phyloP scores from a whole-genome alignment of 2,888 invertebrate species.

The Phortica magna region DNA sequence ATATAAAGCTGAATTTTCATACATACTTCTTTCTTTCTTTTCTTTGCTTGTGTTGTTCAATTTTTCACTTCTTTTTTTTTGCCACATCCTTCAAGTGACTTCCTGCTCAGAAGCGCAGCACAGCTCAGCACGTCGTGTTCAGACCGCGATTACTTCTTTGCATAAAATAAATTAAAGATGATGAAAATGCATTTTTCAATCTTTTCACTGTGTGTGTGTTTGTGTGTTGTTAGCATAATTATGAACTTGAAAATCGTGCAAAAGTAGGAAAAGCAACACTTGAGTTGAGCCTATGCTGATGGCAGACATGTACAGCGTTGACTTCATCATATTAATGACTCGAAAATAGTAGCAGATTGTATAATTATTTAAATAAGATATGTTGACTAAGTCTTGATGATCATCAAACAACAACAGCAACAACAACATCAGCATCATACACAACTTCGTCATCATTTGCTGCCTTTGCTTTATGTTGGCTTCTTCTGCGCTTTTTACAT shows the following conservation, averaged over 20 bases:
- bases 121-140: background rate
- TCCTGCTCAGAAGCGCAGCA: background rate
- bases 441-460: no score
- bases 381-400: background rate
- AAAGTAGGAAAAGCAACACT: constrained; percentile 33
- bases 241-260: constrained; percentile 69
- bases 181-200: constrained; percentile 53
- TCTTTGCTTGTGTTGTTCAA: constrained; percentile 36
- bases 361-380: constrained; percentile 66
- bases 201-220: constrained; percentile 31
- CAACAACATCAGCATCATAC: background rate
- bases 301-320: constrained; percentile 7
- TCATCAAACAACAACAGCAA: constrained; percentile 3
- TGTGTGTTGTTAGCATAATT: constrained; percentile 57
- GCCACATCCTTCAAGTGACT: constrained; percentile 26
- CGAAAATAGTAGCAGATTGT: constrained; percentile 52
- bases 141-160: constrained; percentile 36
- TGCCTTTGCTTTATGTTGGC: no score
- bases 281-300: constrained; percentile 20
- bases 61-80: constrained; percentile 57
- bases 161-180: constrained; percentile 66
- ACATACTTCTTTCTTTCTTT: background rate
- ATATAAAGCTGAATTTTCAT: constrained; percentile 48
- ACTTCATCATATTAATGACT: constrained; percentile 41
- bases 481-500: background rate